Evolutionary conservation across 2,113 vertebrate genomes (phyloP).

Genomic region (Misgurnus anguillicaudatus): DNA sequence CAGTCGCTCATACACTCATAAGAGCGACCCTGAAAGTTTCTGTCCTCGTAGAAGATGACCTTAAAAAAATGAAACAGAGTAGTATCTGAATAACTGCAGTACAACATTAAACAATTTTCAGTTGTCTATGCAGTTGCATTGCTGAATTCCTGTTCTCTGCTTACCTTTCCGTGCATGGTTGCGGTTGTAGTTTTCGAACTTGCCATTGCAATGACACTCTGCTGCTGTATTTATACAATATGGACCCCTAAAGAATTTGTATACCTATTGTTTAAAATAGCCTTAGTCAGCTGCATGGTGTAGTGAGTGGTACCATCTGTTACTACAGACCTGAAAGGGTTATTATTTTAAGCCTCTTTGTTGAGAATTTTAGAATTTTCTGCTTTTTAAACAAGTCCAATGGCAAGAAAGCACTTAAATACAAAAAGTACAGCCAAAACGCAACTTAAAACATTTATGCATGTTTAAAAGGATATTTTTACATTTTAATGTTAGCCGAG

Average conservation of each 20-base stretch:
- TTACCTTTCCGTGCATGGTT: slow-evolving; percentile 64
- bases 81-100: too few species aligned
- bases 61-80: slow-evolving; percentile 29
- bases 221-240: slow-evolving; percentile 63
- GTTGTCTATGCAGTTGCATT: not conserved
- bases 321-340: slow-evolving; percentile 60
- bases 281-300: slow-evolving; percentile 63
- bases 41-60: slow-evolving; percentile 73
- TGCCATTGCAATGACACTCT: slow-evolving; percentile 47
- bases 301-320: slow-evolving; percentile 47
- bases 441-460: not conserved
- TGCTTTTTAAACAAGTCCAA: slow-evolving; percentile 13
- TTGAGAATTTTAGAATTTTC: slow-evolving; percentile 34
- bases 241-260: slow-evolving; percentile 56
- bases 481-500: too few species aligned
- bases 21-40: slow-evolving; percentile 69
- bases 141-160: not conserved
- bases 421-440: not conserved
- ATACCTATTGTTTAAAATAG: slow-evolving; percentile 60
- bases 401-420: not conserved
- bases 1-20: slow-evolving; percentile 73
- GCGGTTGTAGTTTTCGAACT: slow-evolving; percentile 50
- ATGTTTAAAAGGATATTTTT: not conserved
- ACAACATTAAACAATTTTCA: not conserved
- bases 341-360: slow-evolving; percentile 49